Percentiles rank a stretch among this genome's conserved stretches.
These are phyloP conservation scores for Hylia prasina DNA, from an alignment of 2,113 vertebrate species.

Conservation along the genomic window DNA sequence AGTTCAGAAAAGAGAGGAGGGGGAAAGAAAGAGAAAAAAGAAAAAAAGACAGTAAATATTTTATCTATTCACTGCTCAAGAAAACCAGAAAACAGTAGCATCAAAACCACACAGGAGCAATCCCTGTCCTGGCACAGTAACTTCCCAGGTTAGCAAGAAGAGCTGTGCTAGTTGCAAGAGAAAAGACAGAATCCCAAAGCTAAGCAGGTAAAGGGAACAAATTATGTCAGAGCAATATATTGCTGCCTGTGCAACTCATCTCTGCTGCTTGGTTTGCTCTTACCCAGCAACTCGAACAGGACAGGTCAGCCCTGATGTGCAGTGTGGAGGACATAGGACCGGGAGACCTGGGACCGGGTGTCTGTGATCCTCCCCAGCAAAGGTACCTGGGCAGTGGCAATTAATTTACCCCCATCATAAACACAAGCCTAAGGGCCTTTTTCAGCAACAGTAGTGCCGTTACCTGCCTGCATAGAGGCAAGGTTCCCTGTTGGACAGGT, in stretches of 20 bases:
- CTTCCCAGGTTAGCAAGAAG: background rate
- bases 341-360: accelerated
- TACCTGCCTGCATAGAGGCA: background rate
- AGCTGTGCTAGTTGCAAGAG: background rate
- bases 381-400: background rate
- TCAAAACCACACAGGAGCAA: background rate
- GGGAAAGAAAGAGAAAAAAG: background rate
- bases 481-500: accelerated
- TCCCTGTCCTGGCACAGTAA: background rate
- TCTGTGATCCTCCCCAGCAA: background rate
- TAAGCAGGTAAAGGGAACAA: background rate
- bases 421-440: background rate
- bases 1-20: background rate
- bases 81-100: background rate
- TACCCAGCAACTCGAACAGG: accelerated
- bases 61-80: background rate
- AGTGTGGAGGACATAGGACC: accelerated
- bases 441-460: accelerated
- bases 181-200: background rate
- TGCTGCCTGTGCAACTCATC: background rate
- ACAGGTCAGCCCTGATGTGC: accelerated
- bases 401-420: background rate
- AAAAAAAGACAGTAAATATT: background rate
- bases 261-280: background rate
- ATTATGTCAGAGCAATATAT: background rate